phyloP scores from a whole-genome alignment of 2,797 vertebrate genomes.

The Poeciliopsis presidionis region DNA sequence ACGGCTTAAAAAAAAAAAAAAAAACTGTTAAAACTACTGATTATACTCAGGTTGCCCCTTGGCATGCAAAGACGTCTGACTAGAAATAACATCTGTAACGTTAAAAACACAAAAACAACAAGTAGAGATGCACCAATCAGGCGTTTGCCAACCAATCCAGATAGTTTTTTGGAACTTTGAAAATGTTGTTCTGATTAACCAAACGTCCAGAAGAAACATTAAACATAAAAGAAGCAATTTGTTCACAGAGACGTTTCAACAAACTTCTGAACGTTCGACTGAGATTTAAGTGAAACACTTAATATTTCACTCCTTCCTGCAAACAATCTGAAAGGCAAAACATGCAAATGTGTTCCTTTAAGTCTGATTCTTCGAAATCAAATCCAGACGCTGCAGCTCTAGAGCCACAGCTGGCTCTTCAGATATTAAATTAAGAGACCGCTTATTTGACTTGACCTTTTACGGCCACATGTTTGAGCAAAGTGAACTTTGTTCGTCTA shows the following conservation, averaged over 20 bases:
- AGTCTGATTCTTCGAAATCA: background rate
- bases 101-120: conserved; percentile 38
- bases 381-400: background rate
- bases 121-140: conserved; percentile 6
- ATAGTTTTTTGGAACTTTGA: background rate
- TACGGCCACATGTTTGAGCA: too few relatives aligned
- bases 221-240: background rate
- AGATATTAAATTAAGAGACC: too few relatives aligned
- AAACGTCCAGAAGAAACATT: background rate
- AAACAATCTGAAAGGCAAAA: background rate
- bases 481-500: too few relatives aligned
- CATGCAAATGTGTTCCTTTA: background rate
- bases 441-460: too few relatives aligned
- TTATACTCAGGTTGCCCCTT: conserved; percentile 24
- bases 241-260: background rate
- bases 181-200: background rate
- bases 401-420: too few relatives aligned
- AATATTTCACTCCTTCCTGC: background rate
- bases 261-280: background rate
- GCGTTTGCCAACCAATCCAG: background rate
- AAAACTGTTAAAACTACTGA: conserved; percentile 36
- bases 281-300: background rate
- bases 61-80: conserved; percentile 45
- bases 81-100: conserved; percentile 56
- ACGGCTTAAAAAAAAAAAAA: conserved; percentile 25